These are phyloP conservation scores for Cacatua alba DNA, from an alignment of 2,113 vertebrate species.

Conservation along the genomic window DNA sequence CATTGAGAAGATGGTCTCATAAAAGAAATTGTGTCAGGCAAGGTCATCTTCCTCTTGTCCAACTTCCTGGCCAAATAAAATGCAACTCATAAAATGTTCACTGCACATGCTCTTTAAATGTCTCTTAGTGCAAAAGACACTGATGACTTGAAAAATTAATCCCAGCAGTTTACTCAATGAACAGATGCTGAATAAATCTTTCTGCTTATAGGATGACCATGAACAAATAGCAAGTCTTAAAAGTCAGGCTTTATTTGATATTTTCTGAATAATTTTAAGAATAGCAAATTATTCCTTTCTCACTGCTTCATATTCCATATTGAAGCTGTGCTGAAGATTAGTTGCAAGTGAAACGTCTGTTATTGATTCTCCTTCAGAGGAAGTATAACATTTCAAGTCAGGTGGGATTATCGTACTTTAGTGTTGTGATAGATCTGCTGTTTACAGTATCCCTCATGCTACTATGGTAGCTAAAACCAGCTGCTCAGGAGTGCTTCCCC, in stretches of 20 bases:
- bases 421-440: neutral
- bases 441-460: neutral
- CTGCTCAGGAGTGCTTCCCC: neutral
- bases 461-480: neutral
- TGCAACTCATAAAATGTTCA: slow-evolving; percentile 26
- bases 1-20: slow-evolving; percentile 54
- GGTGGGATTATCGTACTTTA: neutral
- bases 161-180: neutral
- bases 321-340: slow-evolving; percentile 10
- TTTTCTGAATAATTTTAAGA: slow-evolving; percentile 23
- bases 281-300: neutral
- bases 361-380: slow-evolving; percentile 14
- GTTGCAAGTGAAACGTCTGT: neutral
- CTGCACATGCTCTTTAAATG: neutral
- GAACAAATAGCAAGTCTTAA: slow-evolving; percentile 26
- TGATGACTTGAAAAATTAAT: slow-evolving; percentile 35
- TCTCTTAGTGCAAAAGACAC: neutral
- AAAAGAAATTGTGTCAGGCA: slow-evolving; percentile 63
- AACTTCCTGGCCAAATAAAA: slow-evolving; percentile 15
- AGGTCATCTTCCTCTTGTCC: slow-evolving; percentile 45
- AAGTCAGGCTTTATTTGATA: slow-evolving; percentile 9
- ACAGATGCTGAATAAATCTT: slow-evolving; percentile 16
- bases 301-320: neutral
- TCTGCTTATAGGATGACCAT: neutral
- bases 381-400: neutral